Conservation (phyloP, 2,888 invertebrate genomes). For the Myathropa florea region DNA sequence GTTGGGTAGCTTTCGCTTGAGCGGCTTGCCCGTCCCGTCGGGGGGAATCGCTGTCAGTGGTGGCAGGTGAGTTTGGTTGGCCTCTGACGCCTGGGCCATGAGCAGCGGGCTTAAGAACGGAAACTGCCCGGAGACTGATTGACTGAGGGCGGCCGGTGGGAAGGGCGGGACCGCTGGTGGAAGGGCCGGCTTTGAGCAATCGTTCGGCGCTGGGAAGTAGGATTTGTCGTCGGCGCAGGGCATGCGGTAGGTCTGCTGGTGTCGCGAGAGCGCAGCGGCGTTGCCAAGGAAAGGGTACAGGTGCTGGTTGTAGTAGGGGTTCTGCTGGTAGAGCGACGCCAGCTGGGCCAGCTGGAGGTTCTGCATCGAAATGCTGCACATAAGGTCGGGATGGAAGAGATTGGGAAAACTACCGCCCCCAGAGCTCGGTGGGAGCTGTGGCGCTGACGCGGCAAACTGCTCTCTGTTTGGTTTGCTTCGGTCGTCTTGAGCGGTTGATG, state of each 20-base stretch:
- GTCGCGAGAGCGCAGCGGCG: conserved; percentile 2
- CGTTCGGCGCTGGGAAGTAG: neutral
- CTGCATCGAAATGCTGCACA: conserved; percentile 72
- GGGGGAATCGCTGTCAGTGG: neutral
- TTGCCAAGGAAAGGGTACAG: conserved; percentile 40
- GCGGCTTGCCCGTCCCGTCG: neutral
- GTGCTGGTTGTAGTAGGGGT: conserved; percentile 71
- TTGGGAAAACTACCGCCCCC: neutral
- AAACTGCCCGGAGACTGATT: neutral
- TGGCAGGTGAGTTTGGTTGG: neutral
- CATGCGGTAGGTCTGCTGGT: conserved; percentile 37
- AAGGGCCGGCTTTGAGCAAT: neutral
- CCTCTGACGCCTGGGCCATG: conserved; percentile 7
- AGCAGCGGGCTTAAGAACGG: conserved; percentile 23
- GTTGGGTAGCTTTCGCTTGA: conserved; percentile 33
- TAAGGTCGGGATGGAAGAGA: conserved; percentile 55
- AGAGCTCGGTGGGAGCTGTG: neutral
- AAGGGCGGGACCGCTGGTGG: neutral
- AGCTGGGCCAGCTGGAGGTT: conserved; percentile 73
- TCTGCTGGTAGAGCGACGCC: conserved; percentile 73
- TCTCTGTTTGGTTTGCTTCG: neutral
- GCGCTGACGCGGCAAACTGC: neutral
- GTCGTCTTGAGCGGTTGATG: neutral
- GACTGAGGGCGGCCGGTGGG: neutral
- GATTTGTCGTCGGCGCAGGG: conserved; percentile 13